These are phyloP conservation scores for Laticauda laticaudata DNA, from an alignment of 2,113 vertebrate species.

Conservation along the genomic window DNA sequence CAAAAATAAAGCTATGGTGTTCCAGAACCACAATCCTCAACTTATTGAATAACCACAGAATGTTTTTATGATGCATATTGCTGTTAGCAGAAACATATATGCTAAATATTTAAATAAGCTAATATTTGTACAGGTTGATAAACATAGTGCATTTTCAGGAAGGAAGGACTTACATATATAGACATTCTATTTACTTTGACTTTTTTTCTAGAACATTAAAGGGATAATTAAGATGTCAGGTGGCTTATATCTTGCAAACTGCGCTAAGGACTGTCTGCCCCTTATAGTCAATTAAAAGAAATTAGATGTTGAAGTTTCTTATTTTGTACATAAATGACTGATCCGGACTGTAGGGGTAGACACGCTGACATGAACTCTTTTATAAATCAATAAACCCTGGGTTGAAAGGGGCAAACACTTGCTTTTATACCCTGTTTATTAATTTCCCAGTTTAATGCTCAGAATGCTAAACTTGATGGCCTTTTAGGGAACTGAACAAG, in stretches of 20 bases:
- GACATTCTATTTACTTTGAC: not conserved
- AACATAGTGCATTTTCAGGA: not conserved
- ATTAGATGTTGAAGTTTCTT: not conserved
- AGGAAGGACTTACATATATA: not conserved
- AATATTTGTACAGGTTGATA: slow-evolving; percentile 2
- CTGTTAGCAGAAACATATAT: not conserved
- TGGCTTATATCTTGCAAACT: not conserved
- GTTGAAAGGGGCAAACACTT: no score
- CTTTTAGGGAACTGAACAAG: not conserved
- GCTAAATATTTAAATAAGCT: slow-evolving; percentile 8
- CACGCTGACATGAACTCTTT: not conserved
- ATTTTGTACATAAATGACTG: not conserved
- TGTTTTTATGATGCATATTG: slow-evolving; percentile 5
- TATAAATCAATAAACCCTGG: not conserved
- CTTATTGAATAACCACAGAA: slow-evolving; percentile 1
- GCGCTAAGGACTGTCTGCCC: not conserved
- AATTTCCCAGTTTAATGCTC: not conserved
- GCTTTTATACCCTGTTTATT: not conserved
- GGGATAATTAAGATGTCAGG: not conserved
- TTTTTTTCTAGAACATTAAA: not conserved
- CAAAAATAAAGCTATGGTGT: slow-evolving; percentile 8
- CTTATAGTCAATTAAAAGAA: not conserved
- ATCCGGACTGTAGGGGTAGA: not conserved
- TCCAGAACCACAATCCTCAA: not conserved
- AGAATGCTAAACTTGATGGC: not conserved